phyloP scores from a whole-genome alignment of 1,140 invertebrate species.

The Trachelipus rathkii region DNA sequence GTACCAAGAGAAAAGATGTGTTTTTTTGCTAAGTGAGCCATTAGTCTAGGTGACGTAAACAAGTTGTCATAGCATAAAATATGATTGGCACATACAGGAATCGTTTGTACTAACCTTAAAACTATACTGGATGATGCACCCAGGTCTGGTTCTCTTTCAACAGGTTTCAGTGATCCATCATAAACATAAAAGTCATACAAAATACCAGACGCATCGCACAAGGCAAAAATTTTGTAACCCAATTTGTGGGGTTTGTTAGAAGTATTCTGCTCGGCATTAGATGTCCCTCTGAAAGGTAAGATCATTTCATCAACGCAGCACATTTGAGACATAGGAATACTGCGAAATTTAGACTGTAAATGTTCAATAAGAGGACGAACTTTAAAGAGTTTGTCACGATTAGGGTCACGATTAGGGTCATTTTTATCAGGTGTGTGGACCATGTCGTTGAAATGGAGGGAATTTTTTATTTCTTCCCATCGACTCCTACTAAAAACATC shows the following conservation, averaged over 20 bases:
- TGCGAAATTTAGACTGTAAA: too few relatives aligned
- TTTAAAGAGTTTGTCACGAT: conserved; percentile 12
- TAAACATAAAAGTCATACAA: conserved; percentile 44
- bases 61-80: conserved; percentile 46
- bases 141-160: conserved; percentile 33
- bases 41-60: too few relatives aligned
- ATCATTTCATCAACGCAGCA: conserved; percentile 41
- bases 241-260: conserved; percentile 44
- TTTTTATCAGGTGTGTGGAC: conserved; percentile 10
- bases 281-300: conserved; percentile 42
- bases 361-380: conserved; percentile 8
- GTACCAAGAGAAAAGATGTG: too few relatives aligned
- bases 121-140: conserved; percentile 42
- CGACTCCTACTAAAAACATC: conserved; percentile 27
- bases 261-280: conserved; percentile 40
- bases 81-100: conserved; percentile 39
- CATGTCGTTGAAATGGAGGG: conserved; percentile 29
- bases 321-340: conserved; percentile 32
- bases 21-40: too few relatives aligned
- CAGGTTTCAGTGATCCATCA: conserved; percentile 39
- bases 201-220: conserved; percentile 35
- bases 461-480: conserved; percentile 31
- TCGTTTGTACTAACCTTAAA: conserved; percentile 28
- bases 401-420: background rate
- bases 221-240: conserved; percentile 45